These are phyloP conservation scores for Biston stratarius DNA, from an alignment of 2,888 invertebrate genomes.

Conservation along the genomic window DNA sequence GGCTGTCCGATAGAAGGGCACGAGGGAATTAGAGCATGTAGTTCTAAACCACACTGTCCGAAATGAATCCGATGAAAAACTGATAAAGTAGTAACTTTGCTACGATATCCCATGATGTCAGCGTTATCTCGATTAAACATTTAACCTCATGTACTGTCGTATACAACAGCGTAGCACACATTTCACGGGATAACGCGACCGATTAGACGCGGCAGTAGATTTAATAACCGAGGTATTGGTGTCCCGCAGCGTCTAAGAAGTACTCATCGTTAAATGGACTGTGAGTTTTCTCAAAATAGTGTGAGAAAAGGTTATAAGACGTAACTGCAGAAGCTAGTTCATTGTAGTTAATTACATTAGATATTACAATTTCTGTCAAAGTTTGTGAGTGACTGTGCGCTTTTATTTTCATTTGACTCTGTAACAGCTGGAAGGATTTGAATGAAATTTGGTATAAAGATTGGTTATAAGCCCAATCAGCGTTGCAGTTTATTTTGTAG, in stretches of 20 bases:
- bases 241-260: constrained; percentile 48
- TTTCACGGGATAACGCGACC: constrained; percentile 59
- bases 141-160: constrained; percentile 13
- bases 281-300: constrained; percentile 27
- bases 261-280: constrained; percentile 24
- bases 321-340: constrained; percentile 13
- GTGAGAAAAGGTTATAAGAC: constrained; percentile 17
- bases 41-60: too few species aligned
- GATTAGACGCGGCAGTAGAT: constrained; percentile 67
- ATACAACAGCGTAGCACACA: constrained; percentile 53
- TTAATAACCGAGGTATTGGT: constrained; percentile 63
- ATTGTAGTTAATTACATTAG: background rate
- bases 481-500: too few species aligned
- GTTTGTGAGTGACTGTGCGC: background rate
- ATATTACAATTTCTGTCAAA: background rate
- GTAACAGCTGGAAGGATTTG: too few species aligned
- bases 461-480: too few species aligned
- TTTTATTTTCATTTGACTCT: too few species aligned
- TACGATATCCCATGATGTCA: background rate
- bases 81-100: too few species aligned
- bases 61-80: too few species aligned
- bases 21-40: too few species aligned
- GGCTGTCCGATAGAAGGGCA: too few species aligned
- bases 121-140: background rate
- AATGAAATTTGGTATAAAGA: too few species aligned